phyloP scores from a whole-genome alignment of 2,797 vertebrate genomes.

The Borostomias antarcticus region DNA sequence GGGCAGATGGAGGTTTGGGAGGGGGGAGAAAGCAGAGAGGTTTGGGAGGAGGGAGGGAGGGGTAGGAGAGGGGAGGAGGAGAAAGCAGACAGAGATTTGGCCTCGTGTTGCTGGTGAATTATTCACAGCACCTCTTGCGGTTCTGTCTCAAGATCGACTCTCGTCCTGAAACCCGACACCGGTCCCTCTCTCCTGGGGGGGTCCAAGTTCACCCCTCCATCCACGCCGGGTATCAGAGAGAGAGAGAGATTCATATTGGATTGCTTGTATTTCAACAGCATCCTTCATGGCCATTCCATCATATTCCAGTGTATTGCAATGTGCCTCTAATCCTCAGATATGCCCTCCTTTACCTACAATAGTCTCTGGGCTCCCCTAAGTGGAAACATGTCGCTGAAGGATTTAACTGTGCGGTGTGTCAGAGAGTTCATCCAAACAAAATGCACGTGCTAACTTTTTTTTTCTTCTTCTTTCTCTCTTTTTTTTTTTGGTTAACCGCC shows the following conservation, averaged over 20 bases:
- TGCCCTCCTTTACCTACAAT: neutral
- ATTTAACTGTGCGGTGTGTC: neutral
- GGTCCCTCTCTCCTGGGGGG: conserved; percentile 59
- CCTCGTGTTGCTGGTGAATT: conserved; percentile 76
- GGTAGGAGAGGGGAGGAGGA: neutral
- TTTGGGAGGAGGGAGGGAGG: neutral
- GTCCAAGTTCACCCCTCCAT: conserved; percentile 58
- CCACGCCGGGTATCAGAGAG: conserved; percentile 39
- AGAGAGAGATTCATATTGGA: too few species aligned
- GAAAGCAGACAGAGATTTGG: conserved; percentile 18
- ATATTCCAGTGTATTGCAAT: too few species aligned
- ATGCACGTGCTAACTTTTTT: neutral
- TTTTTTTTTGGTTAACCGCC: conserved; percentile 1
- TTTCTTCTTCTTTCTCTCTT: neutral
- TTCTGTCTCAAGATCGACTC: conserved; percentile 69
- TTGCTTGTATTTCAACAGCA: too few species aligned
- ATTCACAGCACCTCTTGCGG: conserved; percentile 77
- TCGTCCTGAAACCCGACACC: conserved; percentile 71
- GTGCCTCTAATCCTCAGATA: conserved; percentile 3
- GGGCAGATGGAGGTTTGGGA: too few species aligned
- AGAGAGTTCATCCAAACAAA: neutral
- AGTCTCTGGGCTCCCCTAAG: neutral
- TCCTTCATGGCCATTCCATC: too few species aligned
- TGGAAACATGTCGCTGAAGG: neutral
- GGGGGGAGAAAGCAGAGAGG: neutral